Evolutionary conservation across 2,888 invertebrate species (phyloP).

Genomic region (Ormyrus rosae): DNA sequence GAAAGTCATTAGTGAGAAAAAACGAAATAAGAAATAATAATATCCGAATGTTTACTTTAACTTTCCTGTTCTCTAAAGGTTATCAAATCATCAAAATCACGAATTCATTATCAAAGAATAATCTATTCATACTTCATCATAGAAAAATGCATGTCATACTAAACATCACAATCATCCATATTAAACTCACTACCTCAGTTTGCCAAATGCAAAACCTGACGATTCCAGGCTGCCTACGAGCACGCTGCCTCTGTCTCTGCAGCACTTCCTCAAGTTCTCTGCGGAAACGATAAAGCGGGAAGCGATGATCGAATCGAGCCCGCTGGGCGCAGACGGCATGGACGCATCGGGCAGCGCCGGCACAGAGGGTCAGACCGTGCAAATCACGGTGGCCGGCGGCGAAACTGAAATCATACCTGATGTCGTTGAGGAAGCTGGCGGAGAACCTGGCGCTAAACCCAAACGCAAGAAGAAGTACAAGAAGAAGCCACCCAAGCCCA

Average conservation of each 20-base stretch:
- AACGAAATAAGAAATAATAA: no score
- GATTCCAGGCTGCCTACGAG: slow-evolving; percentile 74
- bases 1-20: no score
- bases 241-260: slow-evolving; percentile 79
- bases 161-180: neutral
- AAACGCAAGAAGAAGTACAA: slow-evolving; percentile 89
- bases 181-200: neutral
- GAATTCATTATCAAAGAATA: no score
- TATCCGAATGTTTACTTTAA: no score
- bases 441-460: slow-evolving; percentile 72
- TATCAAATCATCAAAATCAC: no score
- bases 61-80: no score
- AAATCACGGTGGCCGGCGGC: slow-evolving; percentile 76
- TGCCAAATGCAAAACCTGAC: neutral
- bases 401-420: slow-evolving; percentile 77
- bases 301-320: slow-evolving; percentile 75
- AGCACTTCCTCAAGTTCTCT: slow-evolving; percentile 82
- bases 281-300: slow-evolving; percentile 78
- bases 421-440: slow-evolving; percentile 71
- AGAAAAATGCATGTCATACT: neutral
- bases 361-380: slow-evolving; percentile 76
- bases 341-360: slow-evolving; percentile 70
- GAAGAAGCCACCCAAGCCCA: slow-evolving; percentile 87
- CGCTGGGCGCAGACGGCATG: slow-evolving; percentile 73
- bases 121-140: no score